phyloP scores from a whole-genome alignment of 2,888 invertebrate genomes.

The Boloria selene region DNA sequence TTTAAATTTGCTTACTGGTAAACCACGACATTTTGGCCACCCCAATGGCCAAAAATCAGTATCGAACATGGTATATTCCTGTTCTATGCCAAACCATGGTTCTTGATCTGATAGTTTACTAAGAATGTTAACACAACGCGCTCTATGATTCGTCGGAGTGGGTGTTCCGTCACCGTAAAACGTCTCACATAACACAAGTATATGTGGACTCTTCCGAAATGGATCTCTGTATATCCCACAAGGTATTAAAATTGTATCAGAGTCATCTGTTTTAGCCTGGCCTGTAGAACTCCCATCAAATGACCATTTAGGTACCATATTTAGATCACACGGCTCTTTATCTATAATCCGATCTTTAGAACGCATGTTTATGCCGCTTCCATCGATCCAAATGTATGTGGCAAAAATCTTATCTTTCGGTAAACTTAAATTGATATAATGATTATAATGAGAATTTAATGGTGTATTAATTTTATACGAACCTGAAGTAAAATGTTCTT shows the following conservation, averaged over 20 bases:
- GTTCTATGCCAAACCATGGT: constrained; percentile 96
- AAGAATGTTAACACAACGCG: constrained; percentile 83
- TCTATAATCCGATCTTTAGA: constrained; percentile 86
- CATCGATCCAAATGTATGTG: constrained; percentile 91
- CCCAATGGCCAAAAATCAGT: constrained; percentile 92
- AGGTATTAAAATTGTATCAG: constrained; percentile 94
- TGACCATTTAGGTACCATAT: constrained; percentile 89
- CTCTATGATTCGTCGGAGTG: constrained; percentile 87
- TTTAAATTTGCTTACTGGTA: constrained; percentile 91
- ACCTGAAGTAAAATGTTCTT: constrained; percentile 44
- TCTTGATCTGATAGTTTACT: constrained; percentile 80
- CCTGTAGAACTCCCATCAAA: constrained; percentile 97
- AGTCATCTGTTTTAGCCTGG: constrained; percentile 90
- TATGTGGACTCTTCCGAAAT: constrained; percentile 92
- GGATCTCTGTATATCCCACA: constrained; percentile 96
- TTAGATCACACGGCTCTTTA: constrained; percentile 79
- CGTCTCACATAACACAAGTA: constrained; percentile 94
- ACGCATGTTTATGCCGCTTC: constrained; percentile 87
- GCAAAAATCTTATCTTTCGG: constrained; percentile 83
- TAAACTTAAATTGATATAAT: constrained; percentile 72
- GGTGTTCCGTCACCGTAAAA: constrained; percentile 88
- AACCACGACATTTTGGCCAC: constrained; percentile 96
- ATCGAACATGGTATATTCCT: constrained; percentile 94
- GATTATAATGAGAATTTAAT: constrained; percentile 53
- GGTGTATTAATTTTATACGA: constrained; percentile 47